Conservation (phyloP, 2,113 vertebrate species). For the Camelus bactrianus region DNA sequence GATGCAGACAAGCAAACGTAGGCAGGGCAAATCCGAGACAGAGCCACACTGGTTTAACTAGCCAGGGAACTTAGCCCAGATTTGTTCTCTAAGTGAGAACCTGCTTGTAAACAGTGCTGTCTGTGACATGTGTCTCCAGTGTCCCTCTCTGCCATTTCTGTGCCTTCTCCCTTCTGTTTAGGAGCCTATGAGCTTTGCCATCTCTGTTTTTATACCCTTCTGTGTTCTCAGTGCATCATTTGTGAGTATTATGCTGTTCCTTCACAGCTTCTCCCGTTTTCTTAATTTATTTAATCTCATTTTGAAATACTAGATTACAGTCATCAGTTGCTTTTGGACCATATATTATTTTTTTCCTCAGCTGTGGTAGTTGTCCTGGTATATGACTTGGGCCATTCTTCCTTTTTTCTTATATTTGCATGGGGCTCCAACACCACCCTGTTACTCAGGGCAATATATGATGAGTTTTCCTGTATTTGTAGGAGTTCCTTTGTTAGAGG, state of each 20-base stretch:
- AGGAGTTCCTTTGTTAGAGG: neutral
- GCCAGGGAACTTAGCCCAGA: neutral
- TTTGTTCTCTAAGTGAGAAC: neutral
- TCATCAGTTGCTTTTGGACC: neutral
- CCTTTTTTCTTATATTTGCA: neutral
- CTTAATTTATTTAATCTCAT: neutral
- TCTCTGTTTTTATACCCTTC: neutral
- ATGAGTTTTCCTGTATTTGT: neutral
- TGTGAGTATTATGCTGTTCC: neutral
- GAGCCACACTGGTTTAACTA: neutral
- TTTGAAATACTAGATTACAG: neutral
- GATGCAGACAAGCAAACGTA: no score
- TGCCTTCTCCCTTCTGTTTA: neutral
- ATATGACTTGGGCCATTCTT: neutral
- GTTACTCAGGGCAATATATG: neutral
- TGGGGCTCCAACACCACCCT: neutral
- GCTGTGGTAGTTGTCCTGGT: neutral
- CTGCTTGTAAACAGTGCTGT: neutral
- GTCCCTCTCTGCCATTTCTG: neutral
- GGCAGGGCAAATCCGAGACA: neutral
- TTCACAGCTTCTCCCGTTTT: neutral
- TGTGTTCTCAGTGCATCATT: neutral
- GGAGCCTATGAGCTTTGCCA: neutral
- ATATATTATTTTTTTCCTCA: neutral
- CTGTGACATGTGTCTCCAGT: neutral